These are phyloP conservation scores for Oxygymnocypris stewartii DNA, from an alignment of 2,113 vertebrate species.

Conservation along the genomic window DNA sequence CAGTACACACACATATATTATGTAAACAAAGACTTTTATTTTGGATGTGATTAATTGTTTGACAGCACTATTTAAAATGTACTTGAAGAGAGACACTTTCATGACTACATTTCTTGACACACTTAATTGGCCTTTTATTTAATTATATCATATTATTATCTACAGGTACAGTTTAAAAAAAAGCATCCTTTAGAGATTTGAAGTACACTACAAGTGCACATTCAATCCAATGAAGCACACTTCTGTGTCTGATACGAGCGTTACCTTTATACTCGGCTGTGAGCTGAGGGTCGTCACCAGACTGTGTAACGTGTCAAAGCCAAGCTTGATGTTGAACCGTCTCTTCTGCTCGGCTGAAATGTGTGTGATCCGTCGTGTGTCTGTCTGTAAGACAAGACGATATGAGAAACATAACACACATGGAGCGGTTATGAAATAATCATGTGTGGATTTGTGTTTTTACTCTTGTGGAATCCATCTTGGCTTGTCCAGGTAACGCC, in stretches of 20 bases:
- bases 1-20: too few relatives aligned
- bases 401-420: neutral
- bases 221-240: neutral
- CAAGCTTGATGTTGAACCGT: slow-evolving; percentile 98
- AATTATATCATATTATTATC: neutral
- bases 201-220: neutral
- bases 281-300: slow-evolving; percentile 89
- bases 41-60: too few relatives aligned
- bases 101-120: too few relatives aligned
- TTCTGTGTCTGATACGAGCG: neutral
- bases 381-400: slow-evolving; percentile 72
- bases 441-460: neutral
- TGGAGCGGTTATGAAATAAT: neutral
- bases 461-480: slow-evolving; percentile 83
- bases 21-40: too few relatives aligned
- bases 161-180: neutral
- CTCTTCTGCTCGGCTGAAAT: slow-evolving; percentile 97
- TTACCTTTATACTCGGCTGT: slow-evolving; percentile 91
- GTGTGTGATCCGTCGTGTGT: slow-evolving; percentile 90
- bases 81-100: too few relatives aligned
- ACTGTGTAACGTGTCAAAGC: slow-evolving; percentile 91
- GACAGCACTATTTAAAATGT: too few relatives aligned
- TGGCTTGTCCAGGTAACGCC: slow-evolving; percentile 66
- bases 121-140: too few relatives aligned
- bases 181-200: neutral